Evolutionary conservation across 2,888 invertebrate genomes (phyloP).

Genomic region (Agonopterix arenella): DNA sequence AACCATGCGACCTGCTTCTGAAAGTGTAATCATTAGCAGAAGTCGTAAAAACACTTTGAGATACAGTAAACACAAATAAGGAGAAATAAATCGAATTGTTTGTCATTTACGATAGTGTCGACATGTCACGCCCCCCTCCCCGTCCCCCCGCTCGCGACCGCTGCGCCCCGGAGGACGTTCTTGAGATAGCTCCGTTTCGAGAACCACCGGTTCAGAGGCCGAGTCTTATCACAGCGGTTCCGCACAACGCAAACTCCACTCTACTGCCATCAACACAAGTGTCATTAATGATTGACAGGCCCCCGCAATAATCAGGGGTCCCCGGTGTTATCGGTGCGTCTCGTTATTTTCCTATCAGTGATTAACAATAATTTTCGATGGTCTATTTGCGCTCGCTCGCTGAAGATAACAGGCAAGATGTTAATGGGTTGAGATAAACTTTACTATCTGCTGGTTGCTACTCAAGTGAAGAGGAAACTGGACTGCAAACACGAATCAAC

Average conservation of each 20-base stretch:
- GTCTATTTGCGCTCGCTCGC: constrained; percentile 2
- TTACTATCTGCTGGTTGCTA: background rate
- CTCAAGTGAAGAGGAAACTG: background rate
- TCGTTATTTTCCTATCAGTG: constrained; percentile 64
- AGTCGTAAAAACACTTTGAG: no score
- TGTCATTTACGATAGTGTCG: constrained; percentile 7
- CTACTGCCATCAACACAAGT: constrained; percentile 2
- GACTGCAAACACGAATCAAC: no score
- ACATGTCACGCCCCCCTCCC: constrained; percentile 5
- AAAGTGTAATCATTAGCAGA: no score
- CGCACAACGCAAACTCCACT: constrained; percentile 10
- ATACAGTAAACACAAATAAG: background rate
- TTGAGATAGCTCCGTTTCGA: constrained; percentile 31
- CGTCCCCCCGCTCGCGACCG: background rate
- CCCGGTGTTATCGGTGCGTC: constrained; percentile 37
- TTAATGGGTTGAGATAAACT: constrained; percentile 1
- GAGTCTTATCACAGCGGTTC: constrained; percentile 28
- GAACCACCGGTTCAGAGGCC: constrained; percentile 38
- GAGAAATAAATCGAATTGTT: constrained; percentile 1
- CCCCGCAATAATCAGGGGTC: constrained; percentile 18
- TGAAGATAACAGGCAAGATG: background rate
- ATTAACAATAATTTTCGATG: constrained; percentile 31
- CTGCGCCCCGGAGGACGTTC: constrained; percentile 24
- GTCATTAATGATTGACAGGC: background rate
- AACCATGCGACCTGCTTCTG: background rate